phyloP scores from a whole-genome alignment of 2,888 invertebrate genomes.

The Osmoderma eremita region DNA sequence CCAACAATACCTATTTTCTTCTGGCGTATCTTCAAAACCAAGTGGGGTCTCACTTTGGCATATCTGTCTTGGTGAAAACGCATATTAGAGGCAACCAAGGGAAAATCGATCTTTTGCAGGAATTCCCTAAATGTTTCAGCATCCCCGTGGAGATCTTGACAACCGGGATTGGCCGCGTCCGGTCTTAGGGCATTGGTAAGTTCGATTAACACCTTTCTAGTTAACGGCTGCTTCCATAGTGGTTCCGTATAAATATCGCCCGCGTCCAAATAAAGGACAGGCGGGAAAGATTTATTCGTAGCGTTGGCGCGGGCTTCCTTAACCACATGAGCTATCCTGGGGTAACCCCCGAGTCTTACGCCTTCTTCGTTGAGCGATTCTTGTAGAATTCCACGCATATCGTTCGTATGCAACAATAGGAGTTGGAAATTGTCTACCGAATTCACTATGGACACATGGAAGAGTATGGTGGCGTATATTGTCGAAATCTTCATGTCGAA shows the following conservation, averaged over 20 bases:
- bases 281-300: constrained; percentile 69
- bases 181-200: constrained; percentile 84
- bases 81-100: constrained; percentile 82
- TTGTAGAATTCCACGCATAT: constrained; percentile 88
- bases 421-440: constrained; percentile 66
- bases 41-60: constrained; percentile 57
- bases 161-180: constrained; percentile 89
- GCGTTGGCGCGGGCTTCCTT: constrained; percentile 70
- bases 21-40: constrained; percentile 58
- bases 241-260: constrained; percentile 94
- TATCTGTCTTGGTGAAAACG: constrained; percentile 69
- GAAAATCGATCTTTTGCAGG: constrained; percentile 74
- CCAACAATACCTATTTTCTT: constrained; percentile 85
- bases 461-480: not conserved
- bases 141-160: constrained; percentile 88
- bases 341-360: constrained; percentile 79
- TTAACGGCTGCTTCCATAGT: constrained; percentile 84
- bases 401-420: constrained; percentile 88
- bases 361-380: constrained; percentile 73
- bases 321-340: constrained; percentile 75
- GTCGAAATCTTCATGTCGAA: not conserved
- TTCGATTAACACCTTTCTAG: constrained; percentile 80
- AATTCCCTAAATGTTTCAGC: constrained; percentile 81
- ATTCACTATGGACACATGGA: not conserved
- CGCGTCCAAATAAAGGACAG: constrained; percentile 87